Conservation (phyloP, 2,113 vertebrate genomes). For the Apeltes quadracus region DNA sequence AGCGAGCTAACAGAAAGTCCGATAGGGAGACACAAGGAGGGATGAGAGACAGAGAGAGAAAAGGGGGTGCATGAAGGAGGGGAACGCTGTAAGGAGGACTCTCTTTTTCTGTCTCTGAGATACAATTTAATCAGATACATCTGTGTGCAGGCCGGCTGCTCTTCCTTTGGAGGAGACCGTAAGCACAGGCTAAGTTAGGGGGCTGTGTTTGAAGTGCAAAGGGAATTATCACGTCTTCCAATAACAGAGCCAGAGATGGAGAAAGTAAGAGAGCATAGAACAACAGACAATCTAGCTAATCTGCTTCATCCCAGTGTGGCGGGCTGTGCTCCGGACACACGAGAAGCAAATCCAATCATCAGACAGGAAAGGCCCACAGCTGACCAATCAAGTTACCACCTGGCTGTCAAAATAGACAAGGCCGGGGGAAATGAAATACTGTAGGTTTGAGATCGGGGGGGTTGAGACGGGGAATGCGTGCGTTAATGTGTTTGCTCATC, state of each 20-base stretch:
- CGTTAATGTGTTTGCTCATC: conserved; percentile 49
- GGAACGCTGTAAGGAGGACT: conserved; percentile 79
- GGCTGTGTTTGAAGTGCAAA: conserved; percentile 88
- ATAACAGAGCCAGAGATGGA: conserved; percentile 82
- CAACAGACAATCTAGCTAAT: conserved; percentile 77
- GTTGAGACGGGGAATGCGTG: conserved; percentile 15
- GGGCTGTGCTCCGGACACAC: conserved; percentile 69
- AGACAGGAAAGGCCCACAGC: conserved; percentile 73
- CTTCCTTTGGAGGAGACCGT: conserved; percentile 84
- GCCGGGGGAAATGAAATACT: conserved; percentile 73
- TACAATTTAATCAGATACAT: conserved; percentile 99
- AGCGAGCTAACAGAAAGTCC: conserved; percentile 79
- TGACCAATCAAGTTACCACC: conserved; percentile 78
- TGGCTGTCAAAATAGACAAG: conserved; percentile 66
- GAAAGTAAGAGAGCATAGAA: conserved; percentile 66
- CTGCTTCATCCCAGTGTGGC: conserved; percentile 73
- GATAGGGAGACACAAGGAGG: conserved; percentile 67
- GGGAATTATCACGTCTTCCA: conserved; percentile 91
- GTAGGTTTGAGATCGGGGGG: conserved; percentile 47
- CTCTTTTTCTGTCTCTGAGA: conserved; percentile 81
- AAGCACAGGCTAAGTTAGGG: conserved; percentile 86
- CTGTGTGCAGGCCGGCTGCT: conserved; percentile 92
- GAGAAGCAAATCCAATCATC: conserved; percentile 78
- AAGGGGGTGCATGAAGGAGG: conserved; percentile 23
- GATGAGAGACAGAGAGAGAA: conserved; percentile 32